Evolutionary conservation across 1,140 invertebrate species (phyloP), one percentile per base, ranked within the genome.

Genomic region (Drosophila sturtevanti): DNA sequence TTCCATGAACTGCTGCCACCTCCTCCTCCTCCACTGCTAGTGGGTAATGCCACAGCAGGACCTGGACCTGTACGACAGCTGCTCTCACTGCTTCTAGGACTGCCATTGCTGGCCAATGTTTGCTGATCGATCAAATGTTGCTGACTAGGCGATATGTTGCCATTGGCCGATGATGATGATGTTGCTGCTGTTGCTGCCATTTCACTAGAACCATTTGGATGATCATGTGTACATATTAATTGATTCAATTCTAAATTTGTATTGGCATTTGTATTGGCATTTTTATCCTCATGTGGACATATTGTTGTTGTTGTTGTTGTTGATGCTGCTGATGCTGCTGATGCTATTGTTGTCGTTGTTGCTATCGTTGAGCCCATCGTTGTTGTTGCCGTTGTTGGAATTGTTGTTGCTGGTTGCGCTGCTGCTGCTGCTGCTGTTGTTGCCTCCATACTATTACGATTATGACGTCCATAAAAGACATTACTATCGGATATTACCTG

Each of bases 401-500:
- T 21, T 21, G 37, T 56, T 38, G 55, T 48, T 41, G 52, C 69
- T 16, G 9, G 22, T n/a, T n/a, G n/a, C n/a, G 21, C 62, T 31
- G 12, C 54, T 0, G 37, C 51, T 5, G 54, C 38, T 0, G 41
- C 61, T 2, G 24, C 52, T 9, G 51, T 66, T 0, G 61, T 18
- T 37, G 68, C 60, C n/a, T 84, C 82, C 14, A 85, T 10, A 55
- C 73, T 86, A 74, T 81, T 71, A 24, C 90, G 91, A 63, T 90
- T 79, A 21, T 84, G 90, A 1, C 84, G 89, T 10, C 91, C 89
- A 16, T 92, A 92, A 61, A 91, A 92, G 1, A 92, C 91, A 62
- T 91, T 92, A 58, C 89, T 91, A 52, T 92, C 91, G 51, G 91
- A 92, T 52, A 90, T 92, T 31, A 91, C 91, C 70, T 91, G 90